Percentiles rank a stretch among this genome's conserved stretches.
These are phyloP conservation scores for Clostera curtula DNA, from an alignment of 2,888 invertebrate species.

Conservation along the genomic window DNA sequence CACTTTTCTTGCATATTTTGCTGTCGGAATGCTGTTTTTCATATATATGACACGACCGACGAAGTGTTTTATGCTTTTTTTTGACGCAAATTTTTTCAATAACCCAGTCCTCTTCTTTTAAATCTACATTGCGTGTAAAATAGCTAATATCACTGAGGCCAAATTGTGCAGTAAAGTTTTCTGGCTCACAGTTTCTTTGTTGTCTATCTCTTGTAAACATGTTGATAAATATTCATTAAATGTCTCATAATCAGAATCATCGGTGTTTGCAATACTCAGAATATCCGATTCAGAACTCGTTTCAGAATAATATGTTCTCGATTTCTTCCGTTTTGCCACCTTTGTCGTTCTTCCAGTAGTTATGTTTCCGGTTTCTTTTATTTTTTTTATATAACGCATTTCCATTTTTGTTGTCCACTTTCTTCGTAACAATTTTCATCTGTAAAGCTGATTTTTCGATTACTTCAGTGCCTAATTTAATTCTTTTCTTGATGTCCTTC, in stretches of 20 bases:
- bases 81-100: slow-evolving; percentile 10
- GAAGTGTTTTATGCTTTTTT: slow-evolving; percentile 12
- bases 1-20: slow-evolving; percentile 13
- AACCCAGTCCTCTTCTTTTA: slow-evolving; percentile 12
- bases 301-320: slow-evolving; percentile 1
- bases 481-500: too few relatives aligned
- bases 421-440: too few relatives aligned
- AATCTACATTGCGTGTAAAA: slow-evolving; percentile 1
- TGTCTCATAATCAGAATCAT: slow-evolving; percentile 5
- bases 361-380: too few relatives aligned
- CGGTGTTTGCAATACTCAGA: slow-evolving; percentile 3
- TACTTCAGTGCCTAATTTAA: too few relatives aligned
- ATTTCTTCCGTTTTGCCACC: slow-evolving; percentile 1
- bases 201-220: slow-evolving; percentile 1
- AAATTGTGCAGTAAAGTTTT: too few relatives aligned
- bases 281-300: slow-evolving; percentile 3
- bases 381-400: too few relatives aligned
- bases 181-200: too few relatives aligned
- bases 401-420: too few relatives aligned
- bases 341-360: too few relatives aligned
- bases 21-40: slow-evolving; percentile 10
- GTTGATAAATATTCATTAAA: slow-evolving; percentile 5
- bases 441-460: too few relatives aligned
- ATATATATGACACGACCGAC: slow-evolving; percentile 7
- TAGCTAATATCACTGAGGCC: not conserved